These are phyloP conservation scores for Zonotrichia leucophrys DNA, from an alignment of 2,113 vertebrate genomes.

Conservation along the genomic window DNA sequence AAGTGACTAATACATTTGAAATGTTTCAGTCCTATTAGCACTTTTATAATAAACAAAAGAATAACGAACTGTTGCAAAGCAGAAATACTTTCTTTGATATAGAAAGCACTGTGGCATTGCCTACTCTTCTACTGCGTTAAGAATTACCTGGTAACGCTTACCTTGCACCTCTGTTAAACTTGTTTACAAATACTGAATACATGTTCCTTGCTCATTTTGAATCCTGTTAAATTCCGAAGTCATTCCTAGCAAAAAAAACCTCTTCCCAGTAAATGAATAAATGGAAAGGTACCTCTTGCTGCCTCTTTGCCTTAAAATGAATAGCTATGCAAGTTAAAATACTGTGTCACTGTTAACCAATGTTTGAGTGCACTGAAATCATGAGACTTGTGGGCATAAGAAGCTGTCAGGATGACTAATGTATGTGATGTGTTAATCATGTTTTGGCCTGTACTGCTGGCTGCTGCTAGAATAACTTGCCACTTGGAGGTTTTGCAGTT, in stretches of 20 bases:
- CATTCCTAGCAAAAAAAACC: not conserved
- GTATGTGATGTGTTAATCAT: not conserved
- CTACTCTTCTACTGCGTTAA: accelerated
- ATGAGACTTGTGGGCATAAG: not conserved
- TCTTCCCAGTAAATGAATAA: not conserved
- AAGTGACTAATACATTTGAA: not conserved
- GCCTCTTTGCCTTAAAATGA: not conserved
- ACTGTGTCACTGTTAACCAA: not conserved
- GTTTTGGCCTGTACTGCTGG: not conserved
- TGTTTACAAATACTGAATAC: not conserved
- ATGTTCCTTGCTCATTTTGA: not conserved
- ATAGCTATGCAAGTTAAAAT: not conserved
- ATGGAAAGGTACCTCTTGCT: no score
- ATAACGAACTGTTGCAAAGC: not conserved
- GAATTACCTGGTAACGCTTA: not conserved
- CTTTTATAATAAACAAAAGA: not conserved
- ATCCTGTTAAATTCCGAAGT: not conserved
- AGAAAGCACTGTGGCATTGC: not conserved
- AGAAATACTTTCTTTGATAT: not conserved
- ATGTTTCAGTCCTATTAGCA: not conserved
- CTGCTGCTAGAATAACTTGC: not conserved
- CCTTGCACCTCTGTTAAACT: not conserved
- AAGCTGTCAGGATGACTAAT: not conserved
- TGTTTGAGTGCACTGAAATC: not conserved
- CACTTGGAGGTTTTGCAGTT: not conserved